Conservation (phyloP, 2,797 vertebrate genomes). For the Lacerta viridis region DNA sequence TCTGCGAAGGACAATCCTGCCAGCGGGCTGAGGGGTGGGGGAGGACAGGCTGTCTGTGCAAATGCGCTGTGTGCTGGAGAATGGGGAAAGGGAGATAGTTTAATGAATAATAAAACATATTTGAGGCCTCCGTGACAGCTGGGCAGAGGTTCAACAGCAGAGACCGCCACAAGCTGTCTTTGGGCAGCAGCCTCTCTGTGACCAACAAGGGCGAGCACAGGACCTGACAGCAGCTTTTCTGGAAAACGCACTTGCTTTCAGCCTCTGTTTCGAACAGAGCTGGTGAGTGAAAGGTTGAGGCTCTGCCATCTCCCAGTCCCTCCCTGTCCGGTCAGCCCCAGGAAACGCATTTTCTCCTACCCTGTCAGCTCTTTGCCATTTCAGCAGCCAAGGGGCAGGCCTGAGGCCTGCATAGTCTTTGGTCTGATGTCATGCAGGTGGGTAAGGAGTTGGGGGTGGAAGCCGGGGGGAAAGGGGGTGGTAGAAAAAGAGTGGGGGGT, state of each 20-base stretch:
- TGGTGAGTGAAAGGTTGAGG: background rate
- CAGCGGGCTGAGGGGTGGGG: background rate
- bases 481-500: background rate
- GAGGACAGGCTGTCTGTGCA: slow-evolving; percentile 22
- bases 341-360: background rate
- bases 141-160: background rate
- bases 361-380: background rate
- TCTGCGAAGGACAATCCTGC: slow-evolving; percentile 7
- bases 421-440: background rate
- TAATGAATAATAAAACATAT: slow-evolving; percentile 34
- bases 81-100: background rate
- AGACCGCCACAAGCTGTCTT: slow-evolving; percentile 29
- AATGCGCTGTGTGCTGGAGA: slow-evolving; percentile 5
- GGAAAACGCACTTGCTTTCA: slow-evolving; percentile 22
- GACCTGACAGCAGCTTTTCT: slow-evolving; percentile 34
- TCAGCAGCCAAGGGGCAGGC: background rate
- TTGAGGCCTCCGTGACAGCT: slow-evolving; percentile 7
- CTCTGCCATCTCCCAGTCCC: background rate
- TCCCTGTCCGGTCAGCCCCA: background rate
- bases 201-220: slow-evolving; percentile 37
- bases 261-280: background rate
- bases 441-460: background rate
- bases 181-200: slow-evolving; percentile 36
- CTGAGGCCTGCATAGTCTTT: background rate
- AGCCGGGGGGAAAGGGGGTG: background rate